These are phyloP conservation scores for Marronus borbonicus DNA, from an alignment of 2,888 invertebrate species.

Conservation along the genomic window DNA sequence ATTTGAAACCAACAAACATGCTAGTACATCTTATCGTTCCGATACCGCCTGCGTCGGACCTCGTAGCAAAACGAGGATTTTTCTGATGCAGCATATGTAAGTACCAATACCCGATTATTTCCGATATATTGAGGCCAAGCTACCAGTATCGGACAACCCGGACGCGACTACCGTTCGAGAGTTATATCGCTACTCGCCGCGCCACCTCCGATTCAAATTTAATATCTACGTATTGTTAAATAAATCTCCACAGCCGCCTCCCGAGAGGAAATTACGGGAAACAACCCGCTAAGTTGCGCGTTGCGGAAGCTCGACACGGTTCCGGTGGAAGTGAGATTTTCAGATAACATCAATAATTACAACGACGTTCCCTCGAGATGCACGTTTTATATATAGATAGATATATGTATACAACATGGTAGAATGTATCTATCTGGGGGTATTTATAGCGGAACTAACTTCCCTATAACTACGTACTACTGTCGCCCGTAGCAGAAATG, in stretches of 20 bases:
- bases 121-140: background rate
- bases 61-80: conserved; percentile 7
- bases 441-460: background rate
- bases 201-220: conserved; percentile 47
- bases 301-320: conserved; percentile 57
- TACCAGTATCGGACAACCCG: conserved; percentile 8
- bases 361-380: conserved; percentile 54
- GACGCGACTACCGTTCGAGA: background rate
- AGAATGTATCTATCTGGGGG: background rate
- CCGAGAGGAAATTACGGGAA: conserved; percentile 60
- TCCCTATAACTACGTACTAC: conserved; percentile 19
- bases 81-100: background rate
- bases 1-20: conserved; percentile 14
- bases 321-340: conserved; percentile 59
- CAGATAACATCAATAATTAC: conserved; percentile 62
- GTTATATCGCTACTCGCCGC: background rate
- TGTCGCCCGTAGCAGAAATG: conserved; percentile 43
- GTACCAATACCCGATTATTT: conserved; percentile 41
- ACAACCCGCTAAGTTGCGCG: conserved; percentile 57
- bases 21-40: conserved; percentile 31
- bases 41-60: background rate
- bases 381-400: conserved; percentile 57
- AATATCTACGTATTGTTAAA: conserved; percentile 54
- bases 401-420: too few relatives aligned
- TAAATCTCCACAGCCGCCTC: conserved; percentile 54